Evolutionary conservation across 2,797 vertebrate genomes (phyloP), one percentile per base, ranked within the genome.

Genomic region (Monodelphis domestica): DNA sequence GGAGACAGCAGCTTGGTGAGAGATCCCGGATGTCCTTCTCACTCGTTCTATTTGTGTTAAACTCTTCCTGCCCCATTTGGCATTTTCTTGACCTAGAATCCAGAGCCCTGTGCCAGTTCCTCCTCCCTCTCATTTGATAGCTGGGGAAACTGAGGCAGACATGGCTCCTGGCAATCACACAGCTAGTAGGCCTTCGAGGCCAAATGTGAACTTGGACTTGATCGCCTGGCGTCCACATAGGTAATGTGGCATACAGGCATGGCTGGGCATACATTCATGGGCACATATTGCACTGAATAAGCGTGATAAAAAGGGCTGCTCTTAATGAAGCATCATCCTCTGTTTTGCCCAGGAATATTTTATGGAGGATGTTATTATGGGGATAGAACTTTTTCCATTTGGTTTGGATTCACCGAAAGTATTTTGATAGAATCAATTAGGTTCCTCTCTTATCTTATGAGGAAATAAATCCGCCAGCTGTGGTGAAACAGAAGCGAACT

Each of bases 381-480:
- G 90, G 91, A 54, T 12, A 54, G n/a, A 28, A 51, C 29, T 38
- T 53, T 56, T 93, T 38, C 84, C 70, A 94, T 88, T 91, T 90
- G 12, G 53, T 93, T 91, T 56, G 14, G 29, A 7, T 91, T 56
- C 53, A 53, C 33, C 1, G 70, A 54, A 87, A 1, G 3, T 70
- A 29, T 93, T 88, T 93, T 88, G 33, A 26, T 89, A 56, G 30
- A 15, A 5, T 29, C 89, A 57, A 87, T 55, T 88, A n/a, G 91
- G 92, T 92, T 38, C 10, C 90, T 90, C 26, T 94, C 30, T 92
- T 90, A 56, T 70, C 90, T 95, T 94, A 93, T 94, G 33, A 24
- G 45, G n/a, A 78, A 94, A 84, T 45, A 88, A 92, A 50, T 3
- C n/a, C 26, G 28, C 55, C 90, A 51, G 30, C 91, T 97, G 96